Conservation (phyloP, 2,797 vertebrate genomes). For the Sebastes itinus region DNA sequence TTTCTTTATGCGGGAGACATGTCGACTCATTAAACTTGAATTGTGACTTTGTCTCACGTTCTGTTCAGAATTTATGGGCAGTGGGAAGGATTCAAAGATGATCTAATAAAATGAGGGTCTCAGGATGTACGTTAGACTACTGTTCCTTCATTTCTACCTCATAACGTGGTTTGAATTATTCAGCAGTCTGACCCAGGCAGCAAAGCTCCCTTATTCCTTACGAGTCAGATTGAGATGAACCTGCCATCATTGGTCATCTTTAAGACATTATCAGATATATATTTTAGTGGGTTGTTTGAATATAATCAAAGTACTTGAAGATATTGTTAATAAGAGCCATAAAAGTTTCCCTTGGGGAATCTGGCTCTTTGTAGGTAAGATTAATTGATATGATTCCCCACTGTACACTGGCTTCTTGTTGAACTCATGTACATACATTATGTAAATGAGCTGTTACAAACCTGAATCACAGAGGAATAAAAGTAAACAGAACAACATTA, state of each 20-base stretch:
- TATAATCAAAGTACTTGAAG: conserved; percentile 46
- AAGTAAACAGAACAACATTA: not conserved
- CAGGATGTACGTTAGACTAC: conserved; percentile 45
- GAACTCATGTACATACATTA: conserved; percentile 23
- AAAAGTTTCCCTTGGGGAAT: conserved; percentile 27
- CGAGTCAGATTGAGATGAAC: conserved; percentile 37
- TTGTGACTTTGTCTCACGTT: conserved; percentile 60
- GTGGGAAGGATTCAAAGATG: conserved; percentile 45
- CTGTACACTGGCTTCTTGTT: conserved; percentile 1
- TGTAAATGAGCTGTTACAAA: conserved; percentile 23
- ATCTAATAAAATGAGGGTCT: conserved; percentile 62
- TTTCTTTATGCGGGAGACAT: conserved; percentile 60
- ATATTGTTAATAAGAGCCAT: conserved; percentile 46
- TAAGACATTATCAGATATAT: conserved; percentile 39
- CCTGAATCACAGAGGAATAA: not conserved
- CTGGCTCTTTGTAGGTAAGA: conserved; percentile 21
- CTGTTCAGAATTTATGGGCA: conserved; percentile 45
- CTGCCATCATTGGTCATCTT: conserved; percentile 31
- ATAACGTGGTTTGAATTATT: conserved; percentile 69
- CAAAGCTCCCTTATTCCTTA: conserved; percentile 20
- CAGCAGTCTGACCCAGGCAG: conserved; percentile 40
- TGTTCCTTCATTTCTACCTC: conserved; percentile 46
- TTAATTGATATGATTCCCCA: conserved; percentile 21
- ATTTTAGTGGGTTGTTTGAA: conserved; percentile 52
- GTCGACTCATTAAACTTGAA: conserved; percentile 72